A percentile compares a stretch with the other conserved stretches of the same genome.
phyloP scores from a whole-genome alignment of 2,888 invertebrate genomes.

The Athalia circularis region DNA sequence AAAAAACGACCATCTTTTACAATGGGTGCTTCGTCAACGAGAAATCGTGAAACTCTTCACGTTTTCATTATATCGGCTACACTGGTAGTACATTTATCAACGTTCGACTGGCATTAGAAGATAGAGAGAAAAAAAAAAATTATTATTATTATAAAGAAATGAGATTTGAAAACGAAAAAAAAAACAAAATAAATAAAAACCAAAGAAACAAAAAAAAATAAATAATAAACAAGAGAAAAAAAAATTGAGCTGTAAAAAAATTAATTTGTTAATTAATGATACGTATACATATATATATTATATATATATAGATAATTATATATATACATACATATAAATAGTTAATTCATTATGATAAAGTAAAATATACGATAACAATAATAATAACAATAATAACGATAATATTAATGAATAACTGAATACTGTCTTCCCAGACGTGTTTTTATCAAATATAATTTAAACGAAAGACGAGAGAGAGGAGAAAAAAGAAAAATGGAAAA shows the following conservation, averaged over 20 bases:
- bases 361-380: conserved; percentile 10
- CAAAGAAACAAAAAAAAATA: neutral
- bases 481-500: neutral
- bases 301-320: neutral
- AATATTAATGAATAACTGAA: neutral
- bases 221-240: no score
- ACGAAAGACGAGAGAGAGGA: neutral
- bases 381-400: neutral
- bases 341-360: neutral
- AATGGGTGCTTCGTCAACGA: conserved; percentile 32
- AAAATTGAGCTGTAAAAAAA: conserved; percentile 1
- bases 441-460: neutral
- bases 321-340: neutral
- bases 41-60: conserved; percentile 12
- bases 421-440: neutral
- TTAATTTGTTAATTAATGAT: conserved; percentile 22
- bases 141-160: neutral
- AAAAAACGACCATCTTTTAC: conserved; percentile 59
- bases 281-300: neutral
- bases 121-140: neutral
- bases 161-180: conserved; percentile 4
- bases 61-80: neutral
- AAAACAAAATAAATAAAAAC: neutral
- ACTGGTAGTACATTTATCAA: neutral
- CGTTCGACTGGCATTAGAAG: neutral